phyloP scores from a whole-genome alignment of 2,888 invertebrate species.

The Xanthorhoe designata region DNA sequence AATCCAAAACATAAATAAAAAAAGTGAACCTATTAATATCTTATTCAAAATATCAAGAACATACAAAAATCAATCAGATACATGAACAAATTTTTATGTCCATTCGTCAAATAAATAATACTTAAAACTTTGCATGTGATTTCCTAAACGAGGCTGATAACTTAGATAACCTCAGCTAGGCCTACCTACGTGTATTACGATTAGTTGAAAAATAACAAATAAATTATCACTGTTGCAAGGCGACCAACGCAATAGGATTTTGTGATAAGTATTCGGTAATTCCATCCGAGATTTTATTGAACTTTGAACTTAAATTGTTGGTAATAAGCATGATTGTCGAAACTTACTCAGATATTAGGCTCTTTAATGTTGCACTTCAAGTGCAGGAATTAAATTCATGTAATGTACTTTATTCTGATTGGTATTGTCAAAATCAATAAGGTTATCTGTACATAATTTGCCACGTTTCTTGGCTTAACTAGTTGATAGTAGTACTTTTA shows the following conservation, averaged over 20 bases:
- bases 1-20: too few relatives aligned
- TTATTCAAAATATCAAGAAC: too few relatives aligned
- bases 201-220: slow-evolving; percentile 49
- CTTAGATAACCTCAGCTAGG: slow-evolving; percentile 48
- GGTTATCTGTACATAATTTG: too few relatives aligned
- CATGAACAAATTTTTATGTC: too few relatives aligned
- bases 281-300: not conserved
- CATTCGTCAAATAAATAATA: too few relatives aligned
- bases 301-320: not conserved
- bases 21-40: too few relatives aligned
- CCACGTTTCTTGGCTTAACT: too few relatives aligned
- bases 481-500: too few relatives aligned
- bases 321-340: not conserved
- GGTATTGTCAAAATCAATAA: too few relatives aligned
- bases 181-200: slow-evolving; percentile 41
- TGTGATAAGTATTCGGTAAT: slow-evolving; percentile 12
- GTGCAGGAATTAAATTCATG: not conserved
- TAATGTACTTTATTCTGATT: not conserved
- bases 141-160: slow-evolving; percentile 15
- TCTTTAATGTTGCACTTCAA: too few relatives aligned
- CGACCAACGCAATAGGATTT: slow-evolving; percentile 35
- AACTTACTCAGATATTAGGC: not conserved
- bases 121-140: not conserved
- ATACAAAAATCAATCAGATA: too few relatives aligned
- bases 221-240: slow-evolving; percentile 48